Base-by-base conservation (phyloP, 2,888 invertebrate species). In the Meghimatium bilineatum region DNA sequence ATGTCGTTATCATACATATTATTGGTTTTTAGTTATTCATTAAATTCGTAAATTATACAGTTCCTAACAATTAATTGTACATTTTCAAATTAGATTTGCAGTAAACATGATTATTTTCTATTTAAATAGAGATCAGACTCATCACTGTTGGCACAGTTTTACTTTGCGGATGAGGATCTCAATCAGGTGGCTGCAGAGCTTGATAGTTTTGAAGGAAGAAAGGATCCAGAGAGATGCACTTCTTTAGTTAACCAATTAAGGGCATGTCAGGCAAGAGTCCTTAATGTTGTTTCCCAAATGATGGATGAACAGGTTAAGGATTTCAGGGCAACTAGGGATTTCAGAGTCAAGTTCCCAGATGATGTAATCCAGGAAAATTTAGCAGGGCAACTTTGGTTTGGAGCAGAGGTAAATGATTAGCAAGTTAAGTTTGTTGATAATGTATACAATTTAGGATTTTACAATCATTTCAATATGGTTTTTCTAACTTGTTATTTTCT, bases 381-480 rank as follows among this genome's bases (percentile, higher is more conserved):
- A 86, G 98, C 99, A 66, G 99, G 99, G 0, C 99, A 99, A 94
- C 95, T 99, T 72, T 99, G 99, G 99, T 99, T 99, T 94, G 99
- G 99, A 32, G 99, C 99, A 84, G 99, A 99, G 96, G 97, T 97
- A 78, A 83, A 72, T 66, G 3, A 49, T 20, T 26, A 63, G n/a
- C 12, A 29, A 56, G 20, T 23, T 56, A 23, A 56, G 44, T n/a
- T n/a, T n/a, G n/a, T n/a, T n/a, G n/a, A n/a, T n/a, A n/a, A n/a
- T n/a, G n/a, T n/a, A n/a, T n/a, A n/a, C n/a, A n/a, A n/a, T n/a
- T n/a, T n/a, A n/a, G n/a, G n/a, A n/a, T n/a, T n/a, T n/a, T n/a
- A n/a, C n/a, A n/a, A n/a, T n/a, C n/a, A n/a, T n/a, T n/a, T n/a
- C n/a, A n/a, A n/a, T n/a, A n/a, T n/a, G n/a, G n/a, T n/a, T n/a